A percentile compares a stretch with the other conserved stretches of the same genome.
Evolutionary conservation across 2,888 invertebrate genomes (phyloP).

Genomic region (Scaptomyza caliginosa): DNA sequence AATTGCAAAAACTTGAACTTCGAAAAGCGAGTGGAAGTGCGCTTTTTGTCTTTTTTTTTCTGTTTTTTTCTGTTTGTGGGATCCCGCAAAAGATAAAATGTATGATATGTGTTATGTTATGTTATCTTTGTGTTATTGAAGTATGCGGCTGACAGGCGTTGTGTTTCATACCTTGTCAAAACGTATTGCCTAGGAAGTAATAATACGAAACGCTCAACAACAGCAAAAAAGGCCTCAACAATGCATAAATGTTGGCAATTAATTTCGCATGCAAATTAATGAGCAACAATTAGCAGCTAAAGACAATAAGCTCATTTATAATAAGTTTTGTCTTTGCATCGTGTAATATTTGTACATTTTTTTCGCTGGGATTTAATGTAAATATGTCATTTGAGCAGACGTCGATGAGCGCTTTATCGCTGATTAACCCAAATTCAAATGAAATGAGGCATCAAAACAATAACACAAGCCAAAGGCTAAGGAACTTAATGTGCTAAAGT

Average conservation of each 20-base stretch:
- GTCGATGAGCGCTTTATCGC: conserved; percentile 72
- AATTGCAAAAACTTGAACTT: conserved; percentile 77
- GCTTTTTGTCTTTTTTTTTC: conserved; percentile 8
- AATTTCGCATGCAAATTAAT: conserved; percentile 72
- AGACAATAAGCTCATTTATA: conserved; percentile 69
- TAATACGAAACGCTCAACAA: conserved; percentile 10
- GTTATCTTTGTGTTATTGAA: conserved; percentile 44
- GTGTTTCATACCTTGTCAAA: conserved; percentile 24
- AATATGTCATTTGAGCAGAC: conserved; percentile 50
- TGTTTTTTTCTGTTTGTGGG: conserved; percentile 7
- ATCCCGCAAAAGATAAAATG: conserved; percentile 23
- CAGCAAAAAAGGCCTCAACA: conserved; percentile 25
- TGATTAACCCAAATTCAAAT: conserved; percentile 73
- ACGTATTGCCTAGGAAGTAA: conserved; percentile 69
- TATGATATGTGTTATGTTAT: conserved; percentile 31
- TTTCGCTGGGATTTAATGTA: conserved; percentile 6
- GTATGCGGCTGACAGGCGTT: conserved; percentile 43
- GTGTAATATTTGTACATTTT: conserved; percentile 28
- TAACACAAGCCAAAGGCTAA: conserved; percentile 59
- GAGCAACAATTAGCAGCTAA: conserved; percentile 61
- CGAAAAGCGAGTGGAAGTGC: conserved; percentile 50
- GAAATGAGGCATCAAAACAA: conserved; percentile 31
- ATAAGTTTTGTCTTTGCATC: conserved; percentile 38
- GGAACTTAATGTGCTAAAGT: conserved; percentile 57
- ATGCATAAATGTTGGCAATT: conserved; percentile 59